These are phyloP conservation scores for Leucosticte australis DNA, from an alignment of 2,113 vertebrate genomes.

Conservation along the genomic window DNA sequence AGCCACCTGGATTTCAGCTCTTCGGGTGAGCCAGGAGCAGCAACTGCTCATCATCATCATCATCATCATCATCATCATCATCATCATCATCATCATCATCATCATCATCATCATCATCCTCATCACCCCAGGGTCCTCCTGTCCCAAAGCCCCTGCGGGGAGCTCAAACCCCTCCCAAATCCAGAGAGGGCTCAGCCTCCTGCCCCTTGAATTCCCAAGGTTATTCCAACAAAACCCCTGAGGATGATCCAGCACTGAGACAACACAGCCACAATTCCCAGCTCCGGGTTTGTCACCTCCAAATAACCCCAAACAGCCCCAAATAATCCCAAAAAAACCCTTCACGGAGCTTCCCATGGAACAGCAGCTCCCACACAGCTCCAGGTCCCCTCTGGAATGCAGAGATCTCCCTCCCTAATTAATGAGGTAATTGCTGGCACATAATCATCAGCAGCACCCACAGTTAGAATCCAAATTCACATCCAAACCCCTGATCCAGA, in stretches of 20 bases:
- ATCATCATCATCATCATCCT: neutral
- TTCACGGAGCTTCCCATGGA: neutral
- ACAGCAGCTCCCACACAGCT: neutral
- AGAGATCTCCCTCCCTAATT: neutral
- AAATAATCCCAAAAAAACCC: neutral
- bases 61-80: neutral
- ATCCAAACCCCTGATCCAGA: neutral
- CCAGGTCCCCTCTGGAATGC: neutral
- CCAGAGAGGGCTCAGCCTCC: neutral
- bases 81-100: neutral
- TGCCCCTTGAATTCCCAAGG: neutral
- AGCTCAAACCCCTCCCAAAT: neutral
- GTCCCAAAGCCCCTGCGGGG: neutral
- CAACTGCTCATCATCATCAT: neutral
- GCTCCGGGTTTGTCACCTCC: neutral
- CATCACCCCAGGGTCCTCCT: neutral
- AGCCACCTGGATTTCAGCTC: neutral
- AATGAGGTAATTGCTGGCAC: neutral
- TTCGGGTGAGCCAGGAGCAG: neutral
- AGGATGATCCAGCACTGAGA: neutral
- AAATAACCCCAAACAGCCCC: neutral
- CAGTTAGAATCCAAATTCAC: neutral
- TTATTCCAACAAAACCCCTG: neutral
- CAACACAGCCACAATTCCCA: neutral
- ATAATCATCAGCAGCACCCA: neutral